Conservation (phyloP, 2,797 vertebrate genomes). For the Amblyraja radiata region DNA sequence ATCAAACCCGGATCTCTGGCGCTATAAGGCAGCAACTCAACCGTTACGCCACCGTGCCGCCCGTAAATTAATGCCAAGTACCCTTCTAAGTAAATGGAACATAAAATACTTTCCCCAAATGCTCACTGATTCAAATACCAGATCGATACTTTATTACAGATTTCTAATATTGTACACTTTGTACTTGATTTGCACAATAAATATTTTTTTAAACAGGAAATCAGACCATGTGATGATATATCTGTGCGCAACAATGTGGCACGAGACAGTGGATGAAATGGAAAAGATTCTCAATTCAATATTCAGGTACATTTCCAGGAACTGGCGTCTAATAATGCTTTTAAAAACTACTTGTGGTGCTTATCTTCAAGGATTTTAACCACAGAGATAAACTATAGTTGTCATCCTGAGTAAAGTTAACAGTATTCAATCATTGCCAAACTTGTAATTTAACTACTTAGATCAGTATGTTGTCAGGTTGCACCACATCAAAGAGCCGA, state of each 20-base stretch:
- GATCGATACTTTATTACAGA: neutral
- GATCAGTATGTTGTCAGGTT: neutral
- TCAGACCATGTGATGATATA: constrained; percentile 59
- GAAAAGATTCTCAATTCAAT: constrained; percentile 71
- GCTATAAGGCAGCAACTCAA: no score
- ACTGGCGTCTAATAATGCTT: neutral
- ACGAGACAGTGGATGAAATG: constrained; percentile 73
- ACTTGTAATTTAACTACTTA: neutral
- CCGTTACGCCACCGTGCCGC: no score
- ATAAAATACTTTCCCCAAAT: neutral
- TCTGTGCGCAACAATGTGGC: constrained; percentile 75
- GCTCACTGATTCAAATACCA: neutral
- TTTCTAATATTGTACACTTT: neutral
- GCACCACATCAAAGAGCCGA: neutral
- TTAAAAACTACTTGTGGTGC: neutral
- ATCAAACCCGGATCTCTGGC: no score
- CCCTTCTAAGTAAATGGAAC: neutral
- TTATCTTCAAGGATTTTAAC: neutral
- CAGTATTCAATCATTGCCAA: neutral
- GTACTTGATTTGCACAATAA: neutral
- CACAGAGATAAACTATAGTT: neutral
- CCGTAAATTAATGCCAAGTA: no score
- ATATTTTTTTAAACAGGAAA: neutral
- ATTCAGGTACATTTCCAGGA: constrained; percentile 58
- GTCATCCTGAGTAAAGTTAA: neutral